Evolutionary conservation across 2,113 vertebrate genomes (phyloP).

Genomic region (Amphiprion ocellaris): DNA sequence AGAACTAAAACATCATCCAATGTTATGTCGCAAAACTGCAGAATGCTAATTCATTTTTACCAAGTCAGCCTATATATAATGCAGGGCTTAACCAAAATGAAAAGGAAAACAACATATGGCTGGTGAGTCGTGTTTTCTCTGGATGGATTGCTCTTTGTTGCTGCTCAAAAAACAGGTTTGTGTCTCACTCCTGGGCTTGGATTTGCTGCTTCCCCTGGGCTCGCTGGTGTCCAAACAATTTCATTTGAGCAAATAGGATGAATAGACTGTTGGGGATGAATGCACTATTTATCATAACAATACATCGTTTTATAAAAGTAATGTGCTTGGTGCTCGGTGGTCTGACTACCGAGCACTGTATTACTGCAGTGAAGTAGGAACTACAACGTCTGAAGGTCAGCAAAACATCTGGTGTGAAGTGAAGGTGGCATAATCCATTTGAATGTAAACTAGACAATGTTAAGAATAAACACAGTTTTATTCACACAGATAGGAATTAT

Average conservation of each 20-base stretch:
- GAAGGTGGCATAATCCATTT: background rate
- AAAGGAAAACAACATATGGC: conserved; percentile 1
- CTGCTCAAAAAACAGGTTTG: conserved; percentile 30
- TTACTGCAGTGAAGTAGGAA: background rate
- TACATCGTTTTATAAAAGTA: conserved; percentile 26
- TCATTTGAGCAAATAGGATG: conserved; percentile 31
- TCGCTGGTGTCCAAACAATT: conserved; percentile 23
- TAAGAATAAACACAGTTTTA: too few species aligned
- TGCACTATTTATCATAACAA: conserved; percentile 15
- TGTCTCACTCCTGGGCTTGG: conserved; percentile 5
- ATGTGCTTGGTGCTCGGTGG: background rate
- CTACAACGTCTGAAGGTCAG: conserved; percentile 5
- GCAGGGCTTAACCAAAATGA: background rate
- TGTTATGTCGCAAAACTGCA: background rate
- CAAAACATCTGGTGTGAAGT: background rate
- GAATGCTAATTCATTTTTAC: background rate
- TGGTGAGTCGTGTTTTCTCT: conserved; percentile 1
- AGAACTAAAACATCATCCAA: background rate
- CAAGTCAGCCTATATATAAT: background rate
- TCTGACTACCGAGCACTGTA: background rate
- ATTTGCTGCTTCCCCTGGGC: conserved; percentile 21
- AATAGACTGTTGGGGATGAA: conserved; percentile 3
- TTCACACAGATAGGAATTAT: too few species aligned
- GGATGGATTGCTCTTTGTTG: conserved; percentile 8
- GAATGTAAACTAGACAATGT: conserved; percentile 4